phyloP scores from a whole-genome alignment of 2,797 vertebrate genomes.

The Oreonectes daqikongensis region DNA sequence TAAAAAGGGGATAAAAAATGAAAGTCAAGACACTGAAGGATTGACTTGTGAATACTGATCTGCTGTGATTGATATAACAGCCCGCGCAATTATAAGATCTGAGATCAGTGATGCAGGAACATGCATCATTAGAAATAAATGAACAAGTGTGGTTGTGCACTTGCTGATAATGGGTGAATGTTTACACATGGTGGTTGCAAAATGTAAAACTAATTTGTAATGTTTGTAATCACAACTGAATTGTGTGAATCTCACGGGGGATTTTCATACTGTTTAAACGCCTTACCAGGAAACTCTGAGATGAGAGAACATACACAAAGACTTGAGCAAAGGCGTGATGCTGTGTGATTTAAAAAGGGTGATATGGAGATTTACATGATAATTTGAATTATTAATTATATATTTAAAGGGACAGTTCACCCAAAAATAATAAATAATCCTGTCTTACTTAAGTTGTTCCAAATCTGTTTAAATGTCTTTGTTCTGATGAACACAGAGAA shows the following conservation, averaged over 20 bases:
- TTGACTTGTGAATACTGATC: constrained; percentile 69
- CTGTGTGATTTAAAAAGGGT: too few relatives aligned
- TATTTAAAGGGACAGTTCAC: too few relatives aligned
- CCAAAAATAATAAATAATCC: too few relatives aligned
- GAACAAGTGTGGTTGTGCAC: constrained; percentile 30
- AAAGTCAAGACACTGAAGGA: constrained; percentile 70
- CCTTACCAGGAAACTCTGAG: neutral
- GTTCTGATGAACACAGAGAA: too few relatives aligned
- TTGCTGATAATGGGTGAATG: constrained; percentile 12
- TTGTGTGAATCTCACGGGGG: neutral
- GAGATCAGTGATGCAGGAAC: constrained; percentile 66
- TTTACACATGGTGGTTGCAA: neutral
- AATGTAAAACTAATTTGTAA: constrained; percentile 4
- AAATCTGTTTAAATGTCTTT: too few relatives aligned
- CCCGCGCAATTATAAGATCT: constrained; percentile 74
- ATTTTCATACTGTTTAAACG: neutral
- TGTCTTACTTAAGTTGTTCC: too few relatives aligned
- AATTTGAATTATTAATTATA: too few relatives aligned
- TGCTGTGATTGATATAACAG: constrained; percentile 74
- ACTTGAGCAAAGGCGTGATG: too few relatives aligned
- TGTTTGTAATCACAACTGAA: neutral
- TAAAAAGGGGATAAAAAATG: constrained; percentile 32
- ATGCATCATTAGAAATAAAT: constrained; percentile 28
- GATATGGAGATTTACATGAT: too few relatives aligned
- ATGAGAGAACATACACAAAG: neutral